Evolutionary conservation across 1,140 invertebrate genomes (phyloP).

Genomic region (Cecropterus lyciades): DNA sequence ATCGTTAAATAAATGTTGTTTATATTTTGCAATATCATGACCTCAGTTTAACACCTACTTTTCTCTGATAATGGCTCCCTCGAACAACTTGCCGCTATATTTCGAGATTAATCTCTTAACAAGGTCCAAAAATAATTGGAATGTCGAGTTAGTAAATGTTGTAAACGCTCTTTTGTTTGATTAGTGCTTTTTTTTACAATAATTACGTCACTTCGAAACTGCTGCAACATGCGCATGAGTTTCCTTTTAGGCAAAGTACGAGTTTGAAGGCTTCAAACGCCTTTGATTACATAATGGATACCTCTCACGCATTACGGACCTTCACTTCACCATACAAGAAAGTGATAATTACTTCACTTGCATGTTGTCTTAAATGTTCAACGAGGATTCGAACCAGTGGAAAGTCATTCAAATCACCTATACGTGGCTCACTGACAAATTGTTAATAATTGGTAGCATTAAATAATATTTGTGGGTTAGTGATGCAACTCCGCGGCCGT

Average conservation of each 20-base stretch:
- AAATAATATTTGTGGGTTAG: constrained; percentile 50
- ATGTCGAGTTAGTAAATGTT: background rate
- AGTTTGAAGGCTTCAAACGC: too few species aligned
- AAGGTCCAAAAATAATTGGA: background rate
- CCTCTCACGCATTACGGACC: too few species aligned
- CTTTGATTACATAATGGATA: too few species aligned
- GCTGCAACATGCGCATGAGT: too few species aligned
- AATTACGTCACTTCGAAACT: background rate
- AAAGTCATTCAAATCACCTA: too few species aligned
- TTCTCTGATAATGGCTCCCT: background rate
- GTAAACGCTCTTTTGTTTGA: background rate
- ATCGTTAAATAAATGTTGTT: constrained; percentile 19
- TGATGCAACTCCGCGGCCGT: constrained; percentile 46
- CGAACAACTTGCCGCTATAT: background rate
- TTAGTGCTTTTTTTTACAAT: background rate
- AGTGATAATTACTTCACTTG: too few species aligned
- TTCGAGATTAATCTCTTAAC: background rate
- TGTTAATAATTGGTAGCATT: constrained; percentile 38
- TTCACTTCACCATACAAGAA: too few species aligned
- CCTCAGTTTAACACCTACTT: constrained; percentile 3
- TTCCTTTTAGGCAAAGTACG: too few species aligned
- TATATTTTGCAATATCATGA: constrained; percentile 26
- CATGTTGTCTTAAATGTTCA: too few species aligned
- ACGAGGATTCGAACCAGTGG: too few species aligned
- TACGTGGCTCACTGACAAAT: constrained; percentile 8